Percentiles rank a stretch among this genome's conserved stretches.
phyloP scores from a whole-genome alignment of 2,797 vertebrate species.

The Spondyliosoma cantharus region DNA sequence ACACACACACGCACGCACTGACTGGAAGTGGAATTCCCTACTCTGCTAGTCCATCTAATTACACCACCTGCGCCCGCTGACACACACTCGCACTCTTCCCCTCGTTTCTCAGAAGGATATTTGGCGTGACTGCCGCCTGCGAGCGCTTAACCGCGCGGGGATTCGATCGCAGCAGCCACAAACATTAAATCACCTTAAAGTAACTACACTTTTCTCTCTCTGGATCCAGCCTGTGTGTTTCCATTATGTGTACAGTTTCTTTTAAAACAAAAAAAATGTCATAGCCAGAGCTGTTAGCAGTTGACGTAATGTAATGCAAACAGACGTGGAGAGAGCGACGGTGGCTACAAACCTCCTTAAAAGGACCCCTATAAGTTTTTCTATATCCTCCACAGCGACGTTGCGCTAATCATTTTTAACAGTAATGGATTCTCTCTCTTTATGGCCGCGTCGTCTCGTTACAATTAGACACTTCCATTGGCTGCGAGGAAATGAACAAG shows the following conservation, averaged over 20 bases:
- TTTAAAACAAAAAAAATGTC: too few relatives aligned
- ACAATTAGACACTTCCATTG: constrained; percentile 46
- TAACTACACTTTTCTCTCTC: not conserved
- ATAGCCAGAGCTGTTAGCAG: not conserved
- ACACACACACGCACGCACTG: constrained; percentile 2
- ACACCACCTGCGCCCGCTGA: constrained; percentile 34
- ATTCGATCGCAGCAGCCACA: not conserved
- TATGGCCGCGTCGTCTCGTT: not conserved
- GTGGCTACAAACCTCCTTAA: not conserved
- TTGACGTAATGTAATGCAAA: not conserved
- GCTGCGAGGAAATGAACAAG: constrained; percentile 54
- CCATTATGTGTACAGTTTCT: not conserved
- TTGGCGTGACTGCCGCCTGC: constrained; percentile 21
- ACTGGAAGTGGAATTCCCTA: constrained; percentile 36
- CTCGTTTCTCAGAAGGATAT: constrained; percentile 2
- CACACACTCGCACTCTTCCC: constrained; percentile 28
- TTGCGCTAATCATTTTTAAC: too few relatives aligned
- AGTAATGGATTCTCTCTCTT: constrained; percentile 2
- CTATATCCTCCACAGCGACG: not conserved
- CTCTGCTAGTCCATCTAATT: constrained; percentile 44
- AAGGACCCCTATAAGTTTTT: not conserved
- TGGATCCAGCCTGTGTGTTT: not conserved
- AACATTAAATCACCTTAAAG: not conserved
- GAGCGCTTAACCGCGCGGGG: not conserved
- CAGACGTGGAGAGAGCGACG: not conserved